These are phyloP conservation scores for Myotis yumanensis DNA, from an alignment of 2,113 vertebrate genomes.

Conservation along the genomic window DNA sequence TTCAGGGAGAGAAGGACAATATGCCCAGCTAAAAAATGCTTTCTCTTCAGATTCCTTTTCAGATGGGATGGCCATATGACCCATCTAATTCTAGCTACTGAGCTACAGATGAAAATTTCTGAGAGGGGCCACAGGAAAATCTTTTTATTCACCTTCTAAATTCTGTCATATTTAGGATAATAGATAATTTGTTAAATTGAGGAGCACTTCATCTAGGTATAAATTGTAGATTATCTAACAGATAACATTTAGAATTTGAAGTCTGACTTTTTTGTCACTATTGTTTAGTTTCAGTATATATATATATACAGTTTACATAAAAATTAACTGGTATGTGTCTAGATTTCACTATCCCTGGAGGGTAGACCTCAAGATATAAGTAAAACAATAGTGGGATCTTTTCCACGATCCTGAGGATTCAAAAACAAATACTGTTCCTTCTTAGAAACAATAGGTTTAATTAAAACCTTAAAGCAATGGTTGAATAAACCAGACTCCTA, in stretches of 20 bases:
- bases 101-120: neutral
- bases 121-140: neutral
- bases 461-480: neutral
- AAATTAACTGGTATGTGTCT: neutral
- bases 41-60: neutral
- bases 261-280: neutral
- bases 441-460: neutral
- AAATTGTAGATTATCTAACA: neutral
- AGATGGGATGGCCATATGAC: neutral
- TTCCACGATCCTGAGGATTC: neutral
- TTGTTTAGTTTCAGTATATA: neutral
- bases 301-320: neutral
- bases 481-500: neutral
- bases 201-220: neutral
- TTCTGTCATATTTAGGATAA: neutral
- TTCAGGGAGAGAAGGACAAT: neutral
- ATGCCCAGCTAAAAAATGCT: neutral
- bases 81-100: neutral
- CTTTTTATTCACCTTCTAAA: neutral
- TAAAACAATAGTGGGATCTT: conserved; percentile 52
- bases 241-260: neutral
- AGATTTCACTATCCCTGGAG: neutral
- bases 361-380: neutral
- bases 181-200: neutral
- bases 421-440: neutral